Base-by-base conservation (phyloP, 37 sponge, comb jelly and placozoan genomes). In the Aphrocallistes beatrix region DNA sequence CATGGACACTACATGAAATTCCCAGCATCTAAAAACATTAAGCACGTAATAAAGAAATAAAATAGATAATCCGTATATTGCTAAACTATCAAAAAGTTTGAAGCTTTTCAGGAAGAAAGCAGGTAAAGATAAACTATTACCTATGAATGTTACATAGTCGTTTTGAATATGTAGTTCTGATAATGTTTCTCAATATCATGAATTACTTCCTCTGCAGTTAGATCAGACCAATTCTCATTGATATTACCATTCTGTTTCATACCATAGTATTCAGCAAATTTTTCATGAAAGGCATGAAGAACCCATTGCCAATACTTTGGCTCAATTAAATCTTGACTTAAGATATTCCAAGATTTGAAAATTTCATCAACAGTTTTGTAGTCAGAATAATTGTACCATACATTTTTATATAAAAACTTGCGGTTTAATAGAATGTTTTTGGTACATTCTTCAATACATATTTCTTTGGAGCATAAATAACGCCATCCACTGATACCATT, bases 241-340 rank as follows among this genome's bases (percentile, higher is more conserved):
- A 60, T 60, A 3, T 3, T 21, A 32, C n/a, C 75, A 60, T 60
- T 60, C 25, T 30, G 28, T 60, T 25, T 25, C 3, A 60, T 13
- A 21, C 34, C 75, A 28, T 60, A 60, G 34, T 60, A 13, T 21
- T 21, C 75, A 60, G n/a, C 21, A 60, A 60, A 60, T 3, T 60
- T 13, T 16, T 60, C 34, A 32, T 60, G 75, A 60, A 60, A 60
- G 1, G 75, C n/a, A 30, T 13, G n/a, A 6, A 60, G 21, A 19
- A 60, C 75, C 75, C 75, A 60, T 28, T 60, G 75, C 75, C 75
- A 60, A 30, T 60, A 60, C 21, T 60, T 60, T 25, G 75, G n/a
- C 1, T 32, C 75, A 60, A 60, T 60, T 60, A 30, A 60, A 60
- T 60, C 75, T 21, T 60, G 28, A 25, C 32, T 30, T 13, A 60